Percentiles rank a stretch among this genome's conserved stretches.
These are phyloP conservation scores for Drosophila burlai DNA, from an alignment of 1,140 invertebrate genomes.

Conservation along the genomic window DNA sequence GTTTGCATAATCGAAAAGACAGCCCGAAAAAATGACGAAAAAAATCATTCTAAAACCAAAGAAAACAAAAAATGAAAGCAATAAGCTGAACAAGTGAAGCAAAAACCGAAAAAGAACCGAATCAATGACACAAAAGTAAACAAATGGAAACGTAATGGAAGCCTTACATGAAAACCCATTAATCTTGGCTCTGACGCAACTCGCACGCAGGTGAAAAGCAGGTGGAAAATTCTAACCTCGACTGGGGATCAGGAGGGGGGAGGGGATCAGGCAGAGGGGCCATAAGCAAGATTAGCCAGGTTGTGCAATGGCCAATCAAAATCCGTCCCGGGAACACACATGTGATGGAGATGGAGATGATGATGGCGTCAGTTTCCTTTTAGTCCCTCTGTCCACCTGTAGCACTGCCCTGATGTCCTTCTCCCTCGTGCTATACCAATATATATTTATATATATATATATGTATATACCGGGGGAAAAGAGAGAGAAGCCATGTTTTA, in stretches of 20 bases:
- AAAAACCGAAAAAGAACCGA: slow-evolving; percentile 43
- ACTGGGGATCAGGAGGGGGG: neutral
- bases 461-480: neutral
- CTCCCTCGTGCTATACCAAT: neutral
- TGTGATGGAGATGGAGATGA: slow-evolving; percentile 31
- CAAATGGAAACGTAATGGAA: slow-evolving; percentile 53
- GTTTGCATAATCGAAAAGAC: slow-evolving; percentile 52
- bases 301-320: slow-evolving; percentile 53
- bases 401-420: neutral
- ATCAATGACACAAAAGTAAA: slow-evolving; percentile 66
- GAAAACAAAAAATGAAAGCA: slow-evolving; percentile 9
- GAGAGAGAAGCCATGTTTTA: slow-evolving; percentile 5
- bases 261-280: neutral
- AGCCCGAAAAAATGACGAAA: neutral
- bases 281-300: slow-evolving; percentile 27
- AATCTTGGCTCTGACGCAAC: slow-evolving; percentile 70
- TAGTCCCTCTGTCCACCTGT: slow-evolving; percentile 28
- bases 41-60: slow-evolving; percentile 20
- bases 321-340: slow-evolving; percentile 22
- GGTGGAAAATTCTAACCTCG: slow-evolving; percentile 8
- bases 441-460: neutral
- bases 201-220: slow-evolving; percentile 33
- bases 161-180: slow-evolving; percentile 65
- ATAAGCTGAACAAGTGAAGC: slow-evolving; percentile 17
- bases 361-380: slow-evolving; percentile 35